Evolutionary conservation across 2,797 vertebrate genomes (phyloP), one percentile per base, ranked within the genome.

Genomic region (Poliocrania exsul): DNA sequence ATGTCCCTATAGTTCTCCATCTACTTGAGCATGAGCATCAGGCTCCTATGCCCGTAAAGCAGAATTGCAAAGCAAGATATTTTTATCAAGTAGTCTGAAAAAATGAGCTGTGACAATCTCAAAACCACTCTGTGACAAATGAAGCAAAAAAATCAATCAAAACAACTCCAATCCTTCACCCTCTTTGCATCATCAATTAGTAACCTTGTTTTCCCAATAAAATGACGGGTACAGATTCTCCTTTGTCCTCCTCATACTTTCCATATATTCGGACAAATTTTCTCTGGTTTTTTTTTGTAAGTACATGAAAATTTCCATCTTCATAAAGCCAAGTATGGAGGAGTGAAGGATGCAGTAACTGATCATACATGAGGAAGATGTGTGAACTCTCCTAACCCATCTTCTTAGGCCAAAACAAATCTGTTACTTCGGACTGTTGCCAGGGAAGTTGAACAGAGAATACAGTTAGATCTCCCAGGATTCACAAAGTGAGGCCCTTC

Each of bases 361-460:
- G 82, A 66, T 29, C 25, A 33, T 0, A 74, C 29, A 50, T 57
- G 28, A 57, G 31, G 42, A 78, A 74, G 33, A 47, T 0, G 0
- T 3, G 26, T 20, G 47, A 60, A 28, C 29, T 65, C 46, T 69
- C 16, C 25, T 29, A n/a, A 42, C 5, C 6, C 21, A 26, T 6
- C 40, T 5, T 56, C 40, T 47, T 8, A n/a, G 28, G n/a, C 23
- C 77, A 57, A 61, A 81, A 3, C 2, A 2, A 81, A 25, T 49
- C 16, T 69, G 17, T 65, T 40, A 13, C n/a, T 10, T n/a, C 44
- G 49, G 53, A 62, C n/a, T 62, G 42, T 15, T 78, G 70, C 9
- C 33, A 65, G 42, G 51, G 31, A 50, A 78, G 19, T 8, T 31
- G 47, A 70, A 57, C 16, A 65, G 33, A 38, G 18, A 56, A 29